These are phyloP conservation scores for Verasper variegatus DNA, from an alignment of 2,113 vertebrate species.

Conservation along the genomic window DNA sequence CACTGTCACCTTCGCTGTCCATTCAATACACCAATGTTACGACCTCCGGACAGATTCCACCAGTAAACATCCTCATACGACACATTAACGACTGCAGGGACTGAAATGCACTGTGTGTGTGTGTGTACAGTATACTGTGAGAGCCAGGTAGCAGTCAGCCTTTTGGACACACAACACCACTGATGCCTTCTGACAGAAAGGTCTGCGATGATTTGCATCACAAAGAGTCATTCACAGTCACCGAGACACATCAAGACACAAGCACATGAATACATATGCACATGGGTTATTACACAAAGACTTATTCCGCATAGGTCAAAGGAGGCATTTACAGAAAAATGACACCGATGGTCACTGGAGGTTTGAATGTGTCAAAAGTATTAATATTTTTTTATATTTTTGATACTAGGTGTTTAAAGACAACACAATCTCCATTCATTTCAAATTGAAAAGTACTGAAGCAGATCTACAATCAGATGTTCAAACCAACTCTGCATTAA, in stretches of 20 bases:
- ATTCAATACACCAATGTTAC: constrained; percentile 40
- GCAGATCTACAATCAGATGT: too few species aligned
- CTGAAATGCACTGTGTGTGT: constrained; percentile 19
- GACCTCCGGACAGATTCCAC: constrained; percentile 45
- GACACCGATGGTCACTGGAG: constrained; percentile 9
- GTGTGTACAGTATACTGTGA: constrained; percentile 21
- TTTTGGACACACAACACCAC: constrained; percentile 28
- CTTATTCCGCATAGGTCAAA: constrained; percentile 11
- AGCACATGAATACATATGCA: neutral
- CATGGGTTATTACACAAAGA: neutral
- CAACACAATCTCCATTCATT: too few species aligned
- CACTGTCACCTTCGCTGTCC: constrained; percentile 56
- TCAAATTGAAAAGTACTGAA: too few species aligned
- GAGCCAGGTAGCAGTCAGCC: constrained; percentile 32
- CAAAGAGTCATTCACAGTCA: neutral
- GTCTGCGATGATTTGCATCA: constrained; percentile 60
- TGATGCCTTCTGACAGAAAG: constrained; percentile 64
- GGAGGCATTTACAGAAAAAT: constrained; percentile 33
- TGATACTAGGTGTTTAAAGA: too few species aligned
- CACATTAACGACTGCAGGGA: constrained; percentile 47
- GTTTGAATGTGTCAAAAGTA: neutral
- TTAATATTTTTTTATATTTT: too few species aligned
- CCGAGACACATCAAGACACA: neutral
- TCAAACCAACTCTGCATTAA: too few species aligned
- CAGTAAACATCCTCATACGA: constrained; percentile 49